Percentiles rank a stretch among this genome's conserved stretches.
These are phyloP conservation scores for Physella acuta DNA, from an alignment of 1,140 invertebrate genomes.

Conservation along the genomic window DNA sequence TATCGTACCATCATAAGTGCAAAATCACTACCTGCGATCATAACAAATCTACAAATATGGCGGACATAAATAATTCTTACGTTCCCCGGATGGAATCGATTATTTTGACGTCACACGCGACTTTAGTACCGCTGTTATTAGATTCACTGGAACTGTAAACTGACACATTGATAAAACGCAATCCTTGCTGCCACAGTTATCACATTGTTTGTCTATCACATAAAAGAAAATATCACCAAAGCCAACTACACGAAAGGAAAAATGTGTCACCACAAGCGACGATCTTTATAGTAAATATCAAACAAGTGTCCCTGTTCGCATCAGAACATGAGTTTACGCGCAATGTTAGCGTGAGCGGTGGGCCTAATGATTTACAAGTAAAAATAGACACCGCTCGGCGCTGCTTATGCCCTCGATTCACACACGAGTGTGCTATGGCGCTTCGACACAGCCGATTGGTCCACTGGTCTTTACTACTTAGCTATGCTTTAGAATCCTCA, in stretches of 20 bases:
- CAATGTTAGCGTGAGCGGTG: slow-evolving; percentile 12
- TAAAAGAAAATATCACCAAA: not conserved
- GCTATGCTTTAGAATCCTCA: slow-evolving; percentile 15
- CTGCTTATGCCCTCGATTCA: not conserved
- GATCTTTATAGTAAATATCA: not conserved
- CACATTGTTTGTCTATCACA: too few species aligned
- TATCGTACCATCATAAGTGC: not conserved
- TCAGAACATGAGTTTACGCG: not conserved
- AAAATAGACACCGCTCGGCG: slow-evolving; percentile 10
- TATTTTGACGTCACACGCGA: slow-evolving; percentile 36
- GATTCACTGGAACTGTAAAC: not conserved
- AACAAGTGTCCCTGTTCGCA: not conserved
- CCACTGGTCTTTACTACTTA: slow-evolving; percentile 5
- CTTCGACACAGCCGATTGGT: slow-evolving; percentile 24
- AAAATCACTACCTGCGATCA: slow-evolving; percentile 28
- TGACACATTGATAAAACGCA: slow-evolving; percentile 2
- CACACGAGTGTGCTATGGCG: slow-evolving; percentile 9
- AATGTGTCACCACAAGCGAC: not conserved
- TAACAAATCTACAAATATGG: slow-evolving; percentile 39
- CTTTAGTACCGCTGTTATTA: slow-evolving; percentile 10
- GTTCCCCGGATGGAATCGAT: slow-evolving; percentile 38
- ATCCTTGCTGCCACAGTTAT: too few species aligned
- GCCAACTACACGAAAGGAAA: not conserved
- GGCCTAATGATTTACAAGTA: slow-evolving; percentile 12
- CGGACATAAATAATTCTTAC: slow-evolving; percentile 33